Evolutionary conservation across 2,113 vertebrate genomes (phyloP).

Genomic region (Myocastor coypus): DNA sequence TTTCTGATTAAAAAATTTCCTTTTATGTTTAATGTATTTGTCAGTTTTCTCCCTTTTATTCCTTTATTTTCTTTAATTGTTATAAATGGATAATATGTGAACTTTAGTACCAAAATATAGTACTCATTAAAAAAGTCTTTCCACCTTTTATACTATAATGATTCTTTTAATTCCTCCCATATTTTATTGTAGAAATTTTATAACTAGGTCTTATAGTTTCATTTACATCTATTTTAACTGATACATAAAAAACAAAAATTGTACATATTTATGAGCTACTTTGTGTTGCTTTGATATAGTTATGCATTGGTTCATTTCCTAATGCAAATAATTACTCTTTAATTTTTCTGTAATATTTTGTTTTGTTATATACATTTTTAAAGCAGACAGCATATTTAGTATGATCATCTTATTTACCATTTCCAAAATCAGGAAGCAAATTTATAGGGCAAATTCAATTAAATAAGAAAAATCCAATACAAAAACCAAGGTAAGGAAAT

Average conservation of each 20-base stretch:
- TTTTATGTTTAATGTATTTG: slow-evolving; percentile 40
- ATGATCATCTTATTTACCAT: slow-evolving; percentile 58
- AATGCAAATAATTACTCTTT: slow-evolving; percentile 60
- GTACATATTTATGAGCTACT: not conserved
- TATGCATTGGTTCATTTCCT: not conserved
- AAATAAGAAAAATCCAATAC: slow-evolving; percentile 79
- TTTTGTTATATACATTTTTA: slow-evolving; percentile 64
- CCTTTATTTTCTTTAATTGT: slow-evolving; percentile 37
- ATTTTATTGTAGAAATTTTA: not conserved
- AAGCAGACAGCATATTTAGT: slow-evolving; percentile 47
- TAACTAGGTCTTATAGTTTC: not conserved
- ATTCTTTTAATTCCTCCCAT: not conserved
- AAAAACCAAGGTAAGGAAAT: too few species aligned
- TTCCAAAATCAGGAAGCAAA: slow-evolving; percentile 85
- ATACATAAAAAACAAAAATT: not conserved
- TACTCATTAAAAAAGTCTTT: slow-evolving; percentile 10
- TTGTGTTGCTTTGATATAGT: not conserved
- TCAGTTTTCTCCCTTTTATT: not conserved
- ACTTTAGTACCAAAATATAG: not conserved
- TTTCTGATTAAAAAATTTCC: not conserved
- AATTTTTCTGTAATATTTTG: slow-evolving; percentile 62
- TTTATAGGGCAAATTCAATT: slow-evolving; percentile 83
- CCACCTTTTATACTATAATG: slow-evolving; percentile 32
- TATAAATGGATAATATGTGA: slow-evolving; percentile 53
- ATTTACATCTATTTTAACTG: not conserved